Conservation (phyloP, 2,888 invertebrate species). For the Scrobipalpa costella region DNA sequence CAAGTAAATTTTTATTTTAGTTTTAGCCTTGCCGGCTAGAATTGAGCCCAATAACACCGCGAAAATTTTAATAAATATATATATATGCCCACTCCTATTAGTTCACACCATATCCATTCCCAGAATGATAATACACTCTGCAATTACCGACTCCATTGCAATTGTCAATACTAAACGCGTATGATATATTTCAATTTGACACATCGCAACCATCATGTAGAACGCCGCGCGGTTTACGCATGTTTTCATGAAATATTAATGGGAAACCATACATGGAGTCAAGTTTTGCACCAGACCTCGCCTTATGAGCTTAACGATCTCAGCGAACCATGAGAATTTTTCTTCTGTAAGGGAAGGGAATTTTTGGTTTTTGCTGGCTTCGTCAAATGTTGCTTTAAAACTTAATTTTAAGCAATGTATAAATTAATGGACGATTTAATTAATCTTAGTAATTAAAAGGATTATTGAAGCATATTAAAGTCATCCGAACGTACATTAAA, state of each 20-base stretch:
- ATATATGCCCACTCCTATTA: conserved; percentile 4
- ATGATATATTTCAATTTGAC: conserved; percentile 68
- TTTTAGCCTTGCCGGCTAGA: too few relatives aligned
- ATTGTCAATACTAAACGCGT: conserved; percentile 52
- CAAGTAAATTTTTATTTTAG: too few relatives aligned
- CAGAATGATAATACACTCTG: conserved; percentile 31
- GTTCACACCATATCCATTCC: conserved; percentile 2
- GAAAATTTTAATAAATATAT: too few relatives aligned
- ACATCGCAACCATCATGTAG: conserved; percentile 54
- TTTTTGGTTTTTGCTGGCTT: conserved; percentile 15
- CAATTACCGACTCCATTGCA: conserved; percentile 41
- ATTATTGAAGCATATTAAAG: too few relatives aligned
- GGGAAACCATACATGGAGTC: conserved; percentile 47
- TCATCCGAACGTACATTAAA: too few relatives aligned
- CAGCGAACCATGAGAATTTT: conserved; percentile 21
- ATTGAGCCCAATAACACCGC: too few relatives aligned
- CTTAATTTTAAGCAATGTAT: conserved; percentile 3
- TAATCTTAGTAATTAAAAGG: too few relatives aligned
- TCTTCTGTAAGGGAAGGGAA: conserved; percentile 17
- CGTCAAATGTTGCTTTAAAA: conserved; percentile 3
- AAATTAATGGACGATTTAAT: too few relatives aligned
- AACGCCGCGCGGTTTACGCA: conserved; percentile 42
- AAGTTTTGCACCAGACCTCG: conserved; percentile 41
- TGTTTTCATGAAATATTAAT: conserved; percentile 63
- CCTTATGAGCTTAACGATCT: conserved; percentile 43